Evolutionary conservation across 2,113 vertebrate species (phyloP).

Genomic region (Myotis davidii): DNA sequence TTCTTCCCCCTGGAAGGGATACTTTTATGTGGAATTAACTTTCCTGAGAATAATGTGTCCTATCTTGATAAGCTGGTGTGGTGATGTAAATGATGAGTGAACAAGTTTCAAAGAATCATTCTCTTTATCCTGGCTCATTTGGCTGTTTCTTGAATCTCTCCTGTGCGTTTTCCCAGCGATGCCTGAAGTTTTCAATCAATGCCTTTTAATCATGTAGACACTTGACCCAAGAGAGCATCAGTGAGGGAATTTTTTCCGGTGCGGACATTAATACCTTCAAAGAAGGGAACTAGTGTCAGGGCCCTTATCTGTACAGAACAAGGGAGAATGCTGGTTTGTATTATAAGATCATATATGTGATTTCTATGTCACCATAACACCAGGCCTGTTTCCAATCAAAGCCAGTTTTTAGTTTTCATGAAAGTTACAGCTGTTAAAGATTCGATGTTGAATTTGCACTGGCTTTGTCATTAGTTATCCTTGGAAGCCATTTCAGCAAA

Average conservation of each 20-base stretch:
- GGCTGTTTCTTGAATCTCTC: background rate
- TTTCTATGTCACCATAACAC: background rate
- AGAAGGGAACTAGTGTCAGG: background rate
- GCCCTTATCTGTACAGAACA: background rate
- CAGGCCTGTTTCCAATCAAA: background rate
- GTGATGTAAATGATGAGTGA: background rate
- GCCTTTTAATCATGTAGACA: slow-evolving; percentile 15
- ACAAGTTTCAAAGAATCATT: background rate
- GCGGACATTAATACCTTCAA: background rate
- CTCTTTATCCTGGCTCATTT: background rate
- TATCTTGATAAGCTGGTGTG: background rate
- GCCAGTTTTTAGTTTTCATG: background rate
- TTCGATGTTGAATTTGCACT: background rate
- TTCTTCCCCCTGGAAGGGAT: background rate
- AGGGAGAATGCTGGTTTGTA: background rate
- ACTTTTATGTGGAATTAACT: background rate
- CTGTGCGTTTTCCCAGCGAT: background rate
- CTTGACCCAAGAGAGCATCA: background rate
- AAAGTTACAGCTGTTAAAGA: background rate
- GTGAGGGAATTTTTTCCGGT: background rate
- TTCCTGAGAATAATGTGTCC: background rate
- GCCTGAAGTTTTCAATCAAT: background rate
- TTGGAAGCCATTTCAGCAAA: background rate
- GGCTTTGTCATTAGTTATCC: background rate
- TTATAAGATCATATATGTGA: background rate